Evolutionary conservation across 2,797 vertebrate genomes (phyloP), one percentile per base, ranked within the genome.

Genomic region (Acrossocheilus wenchowensis): DNA sequence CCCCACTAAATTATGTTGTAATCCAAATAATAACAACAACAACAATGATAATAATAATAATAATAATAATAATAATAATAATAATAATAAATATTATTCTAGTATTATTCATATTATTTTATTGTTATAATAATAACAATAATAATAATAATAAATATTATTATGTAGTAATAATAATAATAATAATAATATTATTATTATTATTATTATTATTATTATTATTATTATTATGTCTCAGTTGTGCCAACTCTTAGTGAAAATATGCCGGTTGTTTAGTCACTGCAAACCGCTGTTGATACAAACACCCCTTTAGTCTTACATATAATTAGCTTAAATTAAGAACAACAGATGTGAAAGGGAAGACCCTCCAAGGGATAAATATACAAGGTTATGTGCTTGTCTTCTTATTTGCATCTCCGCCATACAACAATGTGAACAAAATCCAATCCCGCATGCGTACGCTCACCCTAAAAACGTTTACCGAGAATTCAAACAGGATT

Each of bases 401-500:
- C 6, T 86, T 50, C 14, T 5, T 41, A 19, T 60, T 34, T 71
- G 23, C n/a, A 2, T 79, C 83, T 79, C 17, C 36, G 2, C 30
- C 21, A 50, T 45, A 85, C 66, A 79, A 30, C 45, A 69, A 12
- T 17, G n/a, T n/a, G 15, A 64, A 60, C 41, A 73, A 62, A 81
- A 64, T 62, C 52, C 39, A 73, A 39, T 39, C 45, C 45, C 23
- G 1, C 1, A 0, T 19, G 45, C 62, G 9, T 34, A 30, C 14
- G 14, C 78, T 71, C 19, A 9, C 64, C 50, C 50, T 34, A 43
- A 79, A 81, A 74, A 30, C 69, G 5, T 68, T 74, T 21, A 60
- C 30, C 0, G 30, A 66, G 43, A 74, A 75, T 81, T 64, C 57
- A 86, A 75, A 48, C 83, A 82, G 68, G 72, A 26, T 66, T 82